Percentiles rank a stretch among this genome's conserved stretches.
Evolutionary conservation across 2,113 vertebrate species (phyloP).

Genomic region (Chrysochloris asiatica): DNA sequence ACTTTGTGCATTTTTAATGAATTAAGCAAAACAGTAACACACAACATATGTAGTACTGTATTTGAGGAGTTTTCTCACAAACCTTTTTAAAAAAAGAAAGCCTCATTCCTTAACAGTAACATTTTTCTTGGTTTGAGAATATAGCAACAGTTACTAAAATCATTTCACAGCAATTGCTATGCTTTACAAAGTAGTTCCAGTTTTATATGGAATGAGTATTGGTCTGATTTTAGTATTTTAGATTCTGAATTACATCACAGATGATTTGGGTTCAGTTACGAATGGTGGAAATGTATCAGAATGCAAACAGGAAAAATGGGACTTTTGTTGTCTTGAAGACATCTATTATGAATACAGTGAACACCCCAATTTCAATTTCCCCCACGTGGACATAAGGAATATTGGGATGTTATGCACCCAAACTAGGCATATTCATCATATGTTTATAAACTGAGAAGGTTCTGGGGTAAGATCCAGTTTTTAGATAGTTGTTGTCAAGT

Average conservation of each 20-base stretch:
- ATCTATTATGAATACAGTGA: fast-evolving
- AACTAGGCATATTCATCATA: too few relatives aligned
- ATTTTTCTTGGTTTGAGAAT: background rate
- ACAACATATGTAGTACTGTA: background rate
- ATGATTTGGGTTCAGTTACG: background rate
- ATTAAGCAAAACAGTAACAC: background rate
- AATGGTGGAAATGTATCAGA: background rate
- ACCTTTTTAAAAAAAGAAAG: too few relatives aligned
- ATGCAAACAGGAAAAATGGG: background rate
- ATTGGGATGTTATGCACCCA: fast-evolving
- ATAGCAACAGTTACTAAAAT: background rate
- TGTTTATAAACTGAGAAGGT: too few relatives aligned
- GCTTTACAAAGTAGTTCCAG: background rate
- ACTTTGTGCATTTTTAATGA: background rate
- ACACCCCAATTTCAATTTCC: background rate
- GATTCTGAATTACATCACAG: background rate
- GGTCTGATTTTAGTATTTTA: conserved; percentile 23
- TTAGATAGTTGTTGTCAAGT: too few relatives aligned
- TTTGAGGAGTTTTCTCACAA: too few relatives aligned
- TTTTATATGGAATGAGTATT: background rate
- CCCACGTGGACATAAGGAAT: background rate
- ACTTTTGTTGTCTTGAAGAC: background rate
- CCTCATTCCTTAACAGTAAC: too few relatives aligned
- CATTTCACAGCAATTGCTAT: background rate
- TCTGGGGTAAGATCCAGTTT: background rate